phyloP scores from a whole-genome alignment of 2,888 invertebrate species.

The Alloplasta piceator region DNA sequence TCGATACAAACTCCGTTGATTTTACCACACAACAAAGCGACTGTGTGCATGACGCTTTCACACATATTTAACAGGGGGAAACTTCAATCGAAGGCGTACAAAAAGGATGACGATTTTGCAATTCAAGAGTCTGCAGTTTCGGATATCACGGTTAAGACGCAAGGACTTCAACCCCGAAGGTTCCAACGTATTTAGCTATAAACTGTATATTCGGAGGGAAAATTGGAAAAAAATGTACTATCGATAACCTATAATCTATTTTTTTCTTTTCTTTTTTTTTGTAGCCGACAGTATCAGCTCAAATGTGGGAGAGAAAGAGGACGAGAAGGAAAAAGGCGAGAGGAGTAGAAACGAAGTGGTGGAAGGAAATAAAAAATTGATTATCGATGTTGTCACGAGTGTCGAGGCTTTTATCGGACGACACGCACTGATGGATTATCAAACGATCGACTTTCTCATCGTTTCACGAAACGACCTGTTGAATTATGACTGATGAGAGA shows the following conservation, averaged over 20 bases:
- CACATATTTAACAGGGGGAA: background rate
- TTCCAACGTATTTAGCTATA: background rate
- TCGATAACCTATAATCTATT: background rate
- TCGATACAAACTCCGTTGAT: constrained; percentile 43
- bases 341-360: background rate
- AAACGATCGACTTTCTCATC: constrained; percentile 19
- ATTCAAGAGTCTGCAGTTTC: no score
- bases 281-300: background rate
- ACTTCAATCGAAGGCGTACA: no score
- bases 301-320: background rate
- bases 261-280: background rate
- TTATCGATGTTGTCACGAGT: background rate
- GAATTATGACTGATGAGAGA: constrained; percentile 6
- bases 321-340: background rate
- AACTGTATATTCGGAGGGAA: background rate
- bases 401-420: constrained; percentile 35
- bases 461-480: constrained; percentile 25
- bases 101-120: no score
- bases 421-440: constrained; percentile 37
- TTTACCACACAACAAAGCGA: constrained; percentile 4
- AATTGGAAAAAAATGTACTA: constrained; percentile 13
- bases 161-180: background rate
- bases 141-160: no score
- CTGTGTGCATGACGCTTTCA: background rate
- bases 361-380: constrained; percentile 13